Base-by-base conservation (phyloP, 2,888 invertebrate genomes). In the Eudasyphora cyanicolor region DNA sequence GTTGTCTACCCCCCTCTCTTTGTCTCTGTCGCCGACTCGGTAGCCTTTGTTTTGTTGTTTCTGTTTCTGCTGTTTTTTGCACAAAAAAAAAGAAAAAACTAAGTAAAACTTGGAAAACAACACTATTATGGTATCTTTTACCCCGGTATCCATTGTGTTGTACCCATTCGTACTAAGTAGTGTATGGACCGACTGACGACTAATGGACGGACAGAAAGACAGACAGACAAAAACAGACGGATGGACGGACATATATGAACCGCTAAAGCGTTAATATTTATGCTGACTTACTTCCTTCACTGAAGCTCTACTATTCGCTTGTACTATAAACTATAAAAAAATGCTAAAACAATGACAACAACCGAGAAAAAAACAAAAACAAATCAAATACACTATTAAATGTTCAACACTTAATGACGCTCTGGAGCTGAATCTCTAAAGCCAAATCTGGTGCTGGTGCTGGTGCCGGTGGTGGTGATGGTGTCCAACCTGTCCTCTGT, bases 41-140 rank as follows among this genome's bases (percentile, higher is more conserved):
- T n/a, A n/a, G n/a, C n/a, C n/a, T 64, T 64, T n/a, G 7, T 17
- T 64, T 35, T 19, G 35, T 21, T 64, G 17, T 60, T 29, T 60
- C 32, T 38, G 38, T 38, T 38, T 35, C 10, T 67, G 38, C 24
- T 42, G 64, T n/a, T 70, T 78, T 78, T 69, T 54, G 60, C 84
- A 84, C n/a, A n/a, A n/a, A n/a, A n/a, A n/a, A n/a, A n/a, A n/a
- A n/a, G n/a, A n/a, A n/a, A n/a, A n/a, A n/a, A n/a, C n/a, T n/a
- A n/a, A n/a, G n/a, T n/a, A n/a, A 60, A 79, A 81, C 76, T 76
- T 78, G 73, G 67, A 42, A 76, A 81, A 81, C 81, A 51, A 73
- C 84, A 84, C 84, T 84, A 78, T 67, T 84, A 84, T 81, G 84
- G 84, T 81, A 84, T 84, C 84, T 81, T 79, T 79, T 73, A 70